Conservation (phyloP, 2,113 vertebrate genomes). For the Bungarus multicinctus region DNA sequence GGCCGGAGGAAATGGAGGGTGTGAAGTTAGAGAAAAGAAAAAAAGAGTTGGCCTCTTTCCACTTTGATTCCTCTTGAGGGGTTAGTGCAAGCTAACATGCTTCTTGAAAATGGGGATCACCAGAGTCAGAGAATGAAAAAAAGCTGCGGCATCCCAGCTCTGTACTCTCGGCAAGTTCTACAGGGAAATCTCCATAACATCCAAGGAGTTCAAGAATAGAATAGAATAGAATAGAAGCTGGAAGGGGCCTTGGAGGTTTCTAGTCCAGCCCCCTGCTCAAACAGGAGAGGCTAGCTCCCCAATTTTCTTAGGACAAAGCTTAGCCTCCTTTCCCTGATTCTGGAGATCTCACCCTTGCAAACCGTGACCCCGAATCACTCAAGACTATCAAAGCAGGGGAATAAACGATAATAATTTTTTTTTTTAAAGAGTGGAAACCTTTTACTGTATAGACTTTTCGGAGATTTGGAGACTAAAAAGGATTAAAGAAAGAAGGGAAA, state of each 20-base stretch:
- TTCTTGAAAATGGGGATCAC: neutral
- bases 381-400: neutral
- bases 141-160: neutral
- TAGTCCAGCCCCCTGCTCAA: no score
- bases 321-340: neutral
- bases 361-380: neutral
- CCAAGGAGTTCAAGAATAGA: neutral
- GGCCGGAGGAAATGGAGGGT: neutral
- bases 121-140: neutral
- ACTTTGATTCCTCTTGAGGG: neutral
- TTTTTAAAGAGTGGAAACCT: no score
- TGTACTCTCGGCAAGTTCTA: neutral
- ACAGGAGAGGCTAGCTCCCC: no score
- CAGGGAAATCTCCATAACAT: neutral
- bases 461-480: neutral
- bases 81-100: neutral
- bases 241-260: no score
- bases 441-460: neutral
- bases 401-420: neutral
- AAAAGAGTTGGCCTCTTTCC: neutral
- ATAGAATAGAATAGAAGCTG: no score
- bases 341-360: neutral
- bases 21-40: neutral
- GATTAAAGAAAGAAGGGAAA: neutral
- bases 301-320: neutral